Base-by-base conservation (phyloP, 2,888 invertebrate genomes). In the Campoletis raptor region DNA sequence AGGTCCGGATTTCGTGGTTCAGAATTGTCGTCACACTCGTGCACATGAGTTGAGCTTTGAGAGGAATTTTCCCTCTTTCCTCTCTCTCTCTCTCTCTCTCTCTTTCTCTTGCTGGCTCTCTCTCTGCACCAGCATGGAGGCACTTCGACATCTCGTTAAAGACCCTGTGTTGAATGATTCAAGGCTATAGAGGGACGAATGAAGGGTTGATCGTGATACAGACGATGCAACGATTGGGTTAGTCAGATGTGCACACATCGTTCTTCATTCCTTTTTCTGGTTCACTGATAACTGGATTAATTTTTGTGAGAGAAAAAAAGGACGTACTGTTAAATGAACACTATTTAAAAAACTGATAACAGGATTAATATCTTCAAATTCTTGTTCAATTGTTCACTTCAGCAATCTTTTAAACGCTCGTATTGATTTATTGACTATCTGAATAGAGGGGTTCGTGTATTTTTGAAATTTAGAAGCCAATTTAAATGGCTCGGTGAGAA, bases 71-170 rank as follows among this genome's bases (percentile, higher is more conserved):
- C n/a, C 30, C 52, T 54, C 45, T 66, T n/a, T 18, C 64, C 66
- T 8, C 8, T 21, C 40, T 72, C 67, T 74, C 79, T 69, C 73
- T 64, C 54, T 48, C 72, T 42, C 30, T 30, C n/a, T 7, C 37
- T 72, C 83, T 54, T 45, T 57, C 48, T 61, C 66, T 73, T 37
- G 36, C 36, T 18, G 15, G 4, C 45, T 57, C 73, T 69, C 52
- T 57, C 45, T 48, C 69, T 70, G 36, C 15, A 30, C 12, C 10
- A 42, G 61, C 40, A 42, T 54, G 37, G 21, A 54, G 10, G 45
- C 72, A 73, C 52, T 54, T 77, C 77, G 81, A 77, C 66, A 81
- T 81, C 81, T 81, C 73, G 77, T 85, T 85, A 73, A 73, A 40
- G 48, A 24, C 15, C 30, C 52, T 52, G 24, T n/a, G 61, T 42